Base-by-base conservation (phyloP, 2,797 vertebrate genomes). In the Manis pentadactyla region DNA sequence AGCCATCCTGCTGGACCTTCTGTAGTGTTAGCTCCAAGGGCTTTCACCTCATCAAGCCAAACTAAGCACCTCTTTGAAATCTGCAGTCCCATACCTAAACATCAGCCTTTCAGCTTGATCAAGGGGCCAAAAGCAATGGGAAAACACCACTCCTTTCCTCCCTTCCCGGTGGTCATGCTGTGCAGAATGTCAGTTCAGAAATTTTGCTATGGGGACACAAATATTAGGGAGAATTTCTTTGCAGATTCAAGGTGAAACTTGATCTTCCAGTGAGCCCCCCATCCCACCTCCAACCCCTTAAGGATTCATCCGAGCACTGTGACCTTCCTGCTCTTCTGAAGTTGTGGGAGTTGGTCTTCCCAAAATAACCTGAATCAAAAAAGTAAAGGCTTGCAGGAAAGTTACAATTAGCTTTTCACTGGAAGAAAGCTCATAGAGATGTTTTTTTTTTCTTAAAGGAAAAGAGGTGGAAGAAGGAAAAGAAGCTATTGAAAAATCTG, bases 351-450 rank as follows among this genome's bases (percentile, higher is more conserved):
- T 86, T 73, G 53, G 87, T 92, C 61, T 84, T 96, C 93, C 94
- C 4, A 14, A 95, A 97, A 96, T 96, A 97, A 93, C 37, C 71
- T 5, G 12, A 93, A 37, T 92, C 85, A 90, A 83, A 85, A 85
- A 93, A 96, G 66, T 37, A 63, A 87, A 64, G 84, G 90, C 61
- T 96, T 94, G 61, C 25, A 21, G 75, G 74, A 93, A 95, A 96
- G 75, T 92, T 93, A 85, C 94, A 96, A 92, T 97, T 95, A 95
- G 59, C 81, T 90, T 95, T 97, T 97, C 94, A 95, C n/a, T 10
- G 34, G 73, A 96, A 94, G 91, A 96, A 94, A 92, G 51, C 57
- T 84, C 42, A 53, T 71, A 53, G 78, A 87, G 83, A 6, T 68
- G 13, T 55, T 51, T 61, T 59, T 59, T n/a, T 61, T 82, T 85